Conservation (phyloP, 2,888 invertebrate species). For the Chironomus tentans region DNA sequence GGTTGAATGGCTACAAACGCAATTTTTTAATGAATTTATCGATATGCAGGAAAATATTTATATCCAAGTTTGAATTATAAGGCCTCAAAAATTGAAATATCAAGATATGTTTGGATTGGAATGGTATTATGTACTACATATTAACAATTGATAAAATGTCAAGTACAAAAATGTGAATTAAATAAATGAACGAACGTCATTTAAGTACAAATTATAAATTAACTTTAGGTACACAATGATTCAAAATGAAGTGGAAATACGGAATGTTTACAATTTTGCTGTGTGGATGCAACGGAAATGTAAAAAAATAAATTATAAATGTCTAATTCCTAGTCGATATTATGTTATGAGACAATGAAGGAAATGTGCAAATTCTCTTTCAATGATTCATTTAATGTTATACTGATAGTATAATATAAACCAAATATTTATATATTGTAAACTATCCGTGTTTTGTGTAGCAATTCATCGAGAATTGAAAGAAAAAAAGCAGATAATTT, state of each 20-base stretch:
- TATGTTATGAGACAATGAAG: not conserved
- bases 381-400: not conserved
- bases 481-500: not conserved
- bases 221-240: not conserved
- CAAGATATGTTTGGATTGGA: too few relatives aligned
- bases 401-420: too few relatives aligned
- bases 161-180: not conserved
- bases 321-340: too few relatives aligned
- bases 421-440: too few relatives aligned
- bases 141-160: not conserved
- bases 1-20: too few relatives aligned
- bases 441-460: not conserved
- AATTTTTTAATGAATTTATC: too few relatives aligned
- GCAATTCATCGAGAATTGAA: not conserved
- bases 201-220: not conserved
- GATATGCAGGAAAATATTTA: too few relatives aligned
- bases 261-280: not conserved
- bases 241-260: not conserved
- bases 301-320: not conserved
- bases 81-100: not conserved
- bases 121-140: not conserved
- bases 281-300: not conserved
- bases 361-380: not conserved
- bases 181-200: not conserved
- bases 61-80: not conserved